A percentile compares a stretch with the other conserved stretches of the same genome.
Conservation (phyloP, 2,888 invertebrate species). For the Yponomeuta cagnagella region DNA sequence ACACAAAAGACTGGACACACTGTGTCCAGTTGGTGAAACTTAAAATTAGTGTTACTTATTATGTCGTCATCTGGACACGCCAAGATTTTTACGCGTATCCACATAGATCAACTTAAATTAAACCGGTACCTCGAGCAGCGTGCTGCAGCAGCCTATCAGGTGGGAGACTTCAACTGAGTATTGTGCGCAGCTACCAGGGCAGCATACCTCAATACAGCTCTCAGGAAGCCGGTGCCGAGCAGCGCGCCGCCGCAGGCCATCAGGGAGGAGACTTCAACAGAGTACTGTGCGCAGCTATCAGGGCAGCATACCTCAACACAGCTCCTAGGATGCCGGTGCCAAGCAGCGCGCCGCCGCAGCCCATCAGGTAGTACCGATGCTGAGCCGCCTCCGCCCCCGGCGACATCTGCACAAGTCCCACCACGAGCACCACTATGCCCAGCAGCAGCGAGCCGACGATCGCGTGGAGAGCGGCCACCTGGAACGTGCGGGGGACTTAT, state of each 20-base stretch:
- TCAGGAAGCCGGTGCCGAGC: too few species aligned
- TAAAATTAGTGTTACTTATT: too few species aligned
- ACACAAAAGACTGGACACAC: too few species aligned
- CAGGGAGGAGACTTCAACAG: constrained; percentile 51
- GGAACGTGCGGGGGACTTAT: constrained; percentile 24
- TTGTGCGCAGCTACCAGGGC: too few species aligned
- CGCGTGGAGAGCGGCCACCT: constrained; percentile 84
- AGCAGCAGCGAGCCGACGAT: constrained; percentile 84
- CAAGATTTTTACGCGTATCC: too few species aligned
- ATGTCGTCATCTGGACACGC: too few species aligned
- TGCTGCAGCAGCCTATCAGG: too few species aligned
- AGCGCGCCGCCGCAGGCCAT: constrained; percentile 35
- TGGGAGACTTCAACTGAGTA: too few species aligned
- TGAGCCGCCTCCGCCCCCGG: constrained; percentile 86
- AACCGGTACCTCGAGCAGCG: too few species aligned
- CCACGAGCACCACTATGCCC: constrained; percentile 83
- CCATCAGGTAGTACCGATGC: constrained; percentile 82
- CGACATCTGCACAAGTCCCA: constrained; percentile 84
- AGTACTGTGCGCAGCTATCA: neutral
- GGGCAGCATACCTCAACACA: constrained; percentile 70
- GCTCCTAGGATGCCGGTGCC: constrained; percentile 79
- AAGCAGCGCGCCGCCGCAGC: constrained; percentile 79
- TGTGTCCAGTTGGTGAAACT: too few species aligned
- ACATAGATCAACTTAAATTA: too few species aligned
- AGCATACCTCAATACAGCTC: too few species aligned